Base-by-base conservation (phyloP, 2,113 vertebrate species). In the Oxyura jamaicensis region DNA sequence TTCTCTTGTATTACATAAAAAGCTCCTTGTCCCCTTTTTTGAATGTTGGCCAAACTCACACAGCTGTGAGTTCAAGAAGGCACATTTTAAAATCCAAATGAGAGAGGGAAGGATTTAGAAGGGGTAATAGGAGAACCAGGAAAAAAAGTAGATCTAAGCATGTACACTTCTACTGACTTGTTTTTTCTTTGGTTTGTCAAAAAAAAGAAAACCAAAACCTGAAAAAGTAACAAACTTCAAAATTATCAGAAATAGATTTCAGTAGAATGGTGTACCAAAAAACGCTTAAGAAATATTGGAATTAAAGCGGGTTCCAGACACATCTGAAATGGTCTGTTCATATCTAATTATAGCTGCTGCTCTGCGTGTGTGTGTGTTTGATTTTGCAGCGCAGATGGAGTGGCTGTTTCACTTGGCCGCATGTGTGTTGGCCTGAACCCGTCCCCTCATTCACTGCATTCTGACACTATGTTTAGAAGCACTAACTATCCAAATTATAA, bases 391-490 rank as follows among this genome's bases (percentile, higher is more conserved):
- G 2, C 0, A 66, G 66, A 63, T 55, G 72, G 44, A 52, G 71
- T 33, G 33, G 86, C 86, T 73, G 59, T 90, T 87, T 83, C 28
- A 1, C 53, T 67, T 87, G 86, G 77, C 89, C 78, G 69, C 8
- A 2, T 18, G n/a, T 65, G 66, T 21, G 76, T 63, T 83, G 92
- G 83, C 71, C 92, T 65, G 60, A 87, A 48, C 65, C 84, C 62
- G 60, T 19, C 63, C 83, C 89, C 3, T 33, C 89, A 39, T 48
- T 87, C 88, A 56, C 77, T 46, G 59, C 33, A 88, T 92, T 74
- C 91, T 92, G 76, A n/a, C 55, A 52, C 92, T 90, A 73, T 86
- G 16, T 96, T 95, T 92, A 76, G 94, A 88, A 94, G 53, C 82
- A 76, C 42, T 62, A 85, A 41, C 73, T 6, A 86, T 35, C 69